These are phyloP conservation scores for Montipora sp. DNA, from an alignment of 64 coral and sea anemone genomes.

Conservation along the genomic window DNA sequence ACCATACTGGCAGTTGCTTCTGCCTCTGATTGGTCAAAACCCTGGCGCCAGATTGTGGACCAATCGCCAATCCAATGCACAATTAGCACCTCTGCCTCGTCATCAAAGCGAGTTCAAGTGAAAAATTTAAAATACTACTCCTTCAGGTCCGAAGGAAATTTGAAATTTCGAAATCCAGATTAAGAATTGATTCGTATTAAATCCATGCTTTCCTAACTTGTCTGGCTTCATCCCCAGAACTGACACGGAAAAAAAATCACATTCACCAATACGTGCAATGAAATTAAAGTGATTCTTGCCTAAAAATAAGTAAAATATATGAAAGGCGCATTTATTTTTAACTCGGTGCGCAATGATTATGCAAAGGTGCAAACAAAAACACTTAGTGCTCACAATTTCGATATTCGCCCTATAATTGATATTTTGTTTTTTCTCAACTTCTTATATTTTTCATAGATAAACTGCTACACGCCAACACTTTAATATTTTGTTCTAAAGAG, in stretches of 20 bases:
- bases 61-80: too few relatives aligned
- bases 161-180: too few relatives aligned
- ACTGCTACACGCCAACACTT: background rate
- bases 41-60: too few relatives aligned
- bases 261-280: constrained; percentile 6
- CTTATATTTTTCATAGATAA: background rate
- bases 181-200: too few relatives aligned
- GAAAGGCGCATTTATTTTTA: background rate
- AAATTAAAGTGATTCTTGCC: background rate
- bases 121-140: too few relatives aligned
- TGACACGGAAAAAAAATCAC: background rate
- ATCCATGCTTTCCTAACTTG: too few relatives aligned
- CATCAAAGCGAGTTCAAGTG: too few relatives aligned
- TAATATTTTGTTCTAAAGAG: constrained; percentile 21
- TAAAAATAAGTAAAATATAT: constrained; percentile 11
- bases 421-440: background rate
- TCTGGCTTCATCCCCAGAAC: background rate
- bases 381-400: background rate
- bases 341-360: background rate
- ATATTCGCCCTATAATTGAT: background rate
- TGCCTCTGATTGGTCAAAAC: too few relatives aligned
- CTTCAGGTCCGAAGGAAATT: too few relatives aligned
- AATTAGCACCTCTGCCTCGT: too few relatives aligned
- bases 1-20: too few relatives aligned
- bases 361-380: background rate